Evolutionary conservation across 1,140 invertebrate genomes (phyloP), one percentile per base, ranked within the genome.

Genomic region (Dreissena rostriformis): DNA sequence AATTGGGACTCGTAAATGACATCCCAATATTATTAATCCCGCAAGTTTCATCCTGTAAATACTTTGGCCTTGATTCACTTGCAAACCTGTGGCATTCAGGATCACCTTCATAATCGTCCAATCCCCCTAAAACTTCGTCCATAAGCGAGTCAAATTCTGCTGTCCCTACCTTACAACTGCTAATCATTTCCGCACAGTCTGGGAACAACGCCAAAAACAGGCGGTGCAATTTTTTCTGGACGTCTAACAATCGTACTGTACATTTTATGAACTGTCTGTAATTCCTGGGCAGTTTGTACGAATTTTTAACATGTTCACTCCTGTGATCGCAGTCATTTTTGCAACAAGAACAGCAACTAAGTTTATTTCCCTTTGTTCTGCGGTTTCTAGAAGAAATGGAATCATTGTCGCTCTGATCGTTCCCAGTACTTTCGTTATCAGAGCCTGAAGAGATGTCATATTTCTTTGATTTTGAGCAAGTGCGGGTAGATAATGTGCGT

Each of bases 221-320:
- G 52, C 71, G 66, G 63, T 82, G 80, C 24, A 82, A 68, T 75
- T 82, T 82, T 15, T 82, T 71, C 80, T 82, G 80, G 11, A 82
- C n/a, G 24, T 75, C 28, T n/a, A 82, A 63, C 17, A 82, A 65
- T 24, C 24, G 39, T 11, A 74, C 17, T 17, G 80, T 73, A 55
- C 24, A 66, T 29, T 63, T 49, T 29, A 82, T 61, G 65, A 75
- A 82, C 61, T 67, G 53, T 68, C 55, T 82, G 51, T 82, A 71
- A 17, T 65, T 66, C 57, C 80, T 82, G 14, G 80, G 72, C 14
- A 82, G 66, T 28, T 66, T 82, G 66, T 68, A 74, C n/a, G 55
- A 14, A 52, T n/a, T 19, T 10, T 73, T 49, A 49, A 61, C 29
- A 17, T 39, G 26, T 0, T 81, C 78, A 1, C 68, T 28, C 14